Base-by-base conservation (phyloP, 2,888 invertebrate species). In the Bombylius discolor region DNA sequence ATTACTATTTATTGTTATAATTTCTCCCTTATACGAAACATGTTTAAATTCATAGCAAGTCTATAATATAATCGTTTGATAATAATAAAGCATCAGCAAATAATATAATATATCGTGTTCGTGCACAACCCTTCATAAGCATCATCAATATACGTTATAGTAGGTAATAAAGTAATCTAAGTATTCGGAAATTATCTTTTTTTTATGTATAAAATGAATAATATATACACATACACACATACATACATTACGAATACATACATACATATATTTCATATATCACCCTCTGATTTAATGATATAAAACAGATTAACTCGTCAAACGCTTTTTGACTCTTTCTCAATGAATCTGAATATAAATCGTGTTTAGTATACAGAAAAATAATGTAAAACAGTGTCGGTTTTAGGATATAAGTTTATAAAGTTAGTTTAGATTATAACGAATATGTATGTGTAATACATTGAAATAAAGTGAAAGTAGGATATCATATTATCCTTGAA, bases 281-380 rank as follows among this genome's bases (percentile, higher is more conserved):
- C 51, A 55, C 55, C 51, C 51, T 55, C 51, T 47, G 11, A 36
- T 14, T 51, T 42, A 8, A 11, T 11, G 6, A n/a, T 14, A 5
- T 45, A 45, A 56, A 61, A 58, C 61, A 62, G 61, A 62, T 62
- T 62, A 62, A 62, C 60, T 61, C 61, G 61, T 62, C 62, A 62
- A 62, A 62, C 56, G 59, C 55, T 61, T 59, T 61, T 60, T 61
- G 60, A 62, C 59, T 60, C 55, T 46, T 58, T 9, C n/a, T 51
- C 7, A 5, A 51, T n/a, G 33, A 44, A 51, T 42, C 11, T 42
- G 39, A 42, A 11, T 23, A 23, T 23, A 23, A 23, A 23, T 23
- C 23, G 23, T 23, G 23, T 23, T 23, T 23, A 23, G 23, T 23
- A 23, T 33, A 14, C 14, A 46, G 52, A 31, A 23, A 8, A 34